A percentile compares a stretch with the other conserved stretches of the same genome.
phyloP scores from a whole-genome alignment of 1,140 invertebrate species.

The Drosophila ananassae region DNA sequence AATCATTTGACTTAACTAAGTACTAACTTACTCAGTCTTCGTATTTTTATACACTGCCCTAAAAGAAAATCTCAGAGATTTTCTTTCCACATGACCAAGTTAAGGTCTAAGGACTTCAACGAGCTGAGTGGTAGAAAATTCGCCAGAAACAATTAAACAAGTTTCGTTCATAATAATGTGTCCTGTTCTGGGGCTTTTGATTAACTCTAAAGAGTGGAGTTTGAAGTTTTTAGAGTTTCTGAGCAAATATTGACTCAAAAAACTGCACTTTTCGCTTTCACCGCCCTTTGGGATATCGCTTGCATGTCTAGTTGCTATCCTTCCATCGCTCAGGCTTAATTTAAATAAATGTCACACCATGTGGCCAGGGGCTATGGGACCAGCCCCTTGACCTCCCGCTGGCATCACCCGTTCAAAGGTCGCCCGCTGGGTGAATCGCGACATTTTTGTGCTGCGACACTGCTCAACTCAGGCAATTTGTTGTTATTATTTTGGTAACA shows the following conservation, averaged over 20 bases:
- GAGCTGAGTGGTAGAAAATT: conserved; percentile 24
- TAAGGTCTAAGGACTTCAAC: neutral
- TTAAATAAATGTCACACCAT: conserved; percentile 74
- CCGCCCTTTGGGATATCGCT: conserved; percentile 8
- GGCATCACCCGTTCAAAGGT: conserved; percentile 32
- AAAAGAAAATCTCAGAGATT: neutral
- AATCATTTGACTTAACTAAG: too few relatives aligned
- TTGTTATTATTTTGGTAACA: conserved; percentile 81
- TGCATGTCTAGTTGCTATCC: conserved; percentile 70
- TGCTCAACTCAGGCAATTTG: conserved; percentile 65
- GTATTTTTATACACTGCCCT: too few relatives aligned
- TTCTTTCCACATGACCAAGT: neutral
- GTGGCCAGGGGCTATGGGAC: conserved; percentile 24
- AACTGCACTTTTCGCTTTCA: conserved; percentile 4
- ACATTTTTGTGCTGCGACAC: conserved; percentile 54
- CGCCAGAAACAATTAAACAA: conserved; percentile 25
- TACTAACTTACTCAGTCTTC: too few relatives aligned
- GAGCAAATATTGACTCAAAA: conserved; percentile 34
- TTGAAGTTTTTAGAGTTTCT: neutral
- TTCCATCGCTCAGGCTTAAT: conserved; percentile 53
- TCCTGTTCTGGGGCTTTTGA: conserved; percentile 12
- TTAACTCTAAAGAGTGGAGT: conserved; percentile 13
- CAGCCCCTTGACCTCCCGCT: conserved; percentile 33
- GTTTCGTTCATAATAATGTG: conserved; percentile 22
- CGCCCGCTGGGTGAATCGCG: conserved; percentile 69